Base-by-base conservation (phyloP, 2,888 invertebrate species). In the Tortrix viridana region DNA sequence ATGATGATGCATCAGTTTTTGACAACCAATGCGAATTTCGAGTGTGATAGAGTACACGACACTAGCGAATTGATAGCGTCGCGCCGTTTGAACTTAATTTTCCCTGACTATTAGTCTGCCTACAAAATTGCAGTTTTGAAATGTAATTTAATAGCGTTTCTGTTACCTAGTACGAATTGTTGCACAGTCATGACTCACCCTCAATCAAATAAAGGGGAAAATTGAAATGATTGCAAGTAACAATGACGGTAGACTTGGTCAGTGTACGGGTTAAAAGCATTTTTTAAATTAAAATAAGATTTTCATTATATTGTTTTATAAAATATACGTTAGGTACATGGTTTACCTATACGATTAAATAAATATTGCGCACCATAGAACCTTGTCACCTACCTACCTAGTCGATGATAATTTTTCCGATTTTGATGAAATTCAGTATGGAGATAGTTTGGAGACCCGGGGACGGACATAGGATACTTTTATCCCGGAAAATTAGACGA, bases 1-100 rank as follows among this genome's bases (percentile, higher is more conserved):
- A 83, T 88, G 85, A 86, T 85, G 88, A 86, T 85, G 84, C 89
- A 88, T 88, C 88, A 86, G 82, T 83, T 87, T 85, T 69, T 71
- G 68, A 74, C 68, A 72, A 70, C 65, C 66, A 64, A 59, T 61
- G 63, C 66, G 50, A 63, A 59, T 63, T 63, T 50, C 41, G 53
- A 58, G 58, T 47, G 48, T 63, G 52, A 63, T 63, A 63, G 63
- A 63, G 57, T 48, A 47, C 44, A 57, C 46, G 56, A 18, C 23
- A 16, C 52, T 47, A 50, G 23, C 52, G 41, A 63, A 63, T 63
- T 63, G 63, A 62, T 62, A 52, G 62, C 57, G 50, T 18, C 53
- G 41, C 26, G 54, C 44, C 48, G 52, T 46, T 23, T 52, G 57
- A 53, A 46, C 47, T 58, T 52, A 57, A 57, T 57, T 47, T 44